phyloP scores from a whole-genome alignment of 1,140 invertebrate genomes.

The Trachymyrmex cornetzi region DNA sequence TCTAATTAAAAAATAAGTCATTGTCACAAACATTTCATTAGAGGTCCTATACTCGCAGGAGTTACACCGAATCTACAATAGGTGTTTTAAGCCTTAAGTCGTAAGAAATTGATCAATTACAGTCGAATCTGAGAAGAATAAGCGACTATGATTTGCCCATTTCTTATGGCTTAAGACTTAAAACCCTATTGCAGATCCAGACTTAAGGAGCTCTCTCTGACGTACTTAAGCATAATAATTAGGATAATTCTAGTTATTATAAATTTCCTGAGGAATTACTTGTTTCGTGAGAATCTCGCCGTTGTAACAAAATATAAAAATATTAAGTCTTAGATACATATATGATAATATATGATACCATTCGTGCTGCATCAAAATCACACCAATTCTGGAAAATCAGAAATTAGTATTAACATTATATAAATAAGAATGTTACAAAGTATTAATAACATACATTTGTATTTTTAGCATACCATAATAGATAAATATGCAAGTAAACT shows the following conservation, averaged over 20 bases:
- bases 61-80: too few relatives aligned
- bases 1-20: too few relatives aligned
- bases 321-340: slow-evolving; percentile 70
- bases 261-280: slow-evolving; percentile 61
- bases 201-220: too few relatives aligned
- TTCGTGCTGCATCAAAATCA: slow-evolving; percentile 32
- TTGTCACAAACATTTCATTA: background rate
- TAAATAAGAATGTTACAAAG: slow-evolving; percentile 11
- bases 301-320: slow-evolving; percentile 78
- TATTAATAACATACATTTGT: slow-evolving; percentile 31
- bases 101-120: too few relatives aligned
- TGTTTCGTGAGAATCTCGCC: slow-evolving; percentile 74
- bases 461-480: slow-evolving; percentile 73
- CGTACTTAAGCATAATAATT: too few relatives aligned
- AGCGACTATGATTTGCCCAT: too few relatives aligned
- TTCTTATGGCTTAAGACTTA: too few relatives aligned
- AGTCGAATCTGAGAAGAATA: too few relatives aligned
- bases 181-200: too few relatives aligned
- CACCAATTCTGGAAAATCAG: slow-evolving; percentile 72
- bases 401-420: slow-evolving; percentile 9
- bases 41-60: too few relatives aligned
- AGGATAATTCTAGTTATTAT: background rate
- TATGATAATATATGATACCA: slow-evolving; percentile 49
- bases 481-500: slow-evolving; percentile 76
- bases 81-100: too few relatives aligned